Conservation (phyloP, 2,113 vertebrate species). For the Odontophorus gujanensis region DNA sequence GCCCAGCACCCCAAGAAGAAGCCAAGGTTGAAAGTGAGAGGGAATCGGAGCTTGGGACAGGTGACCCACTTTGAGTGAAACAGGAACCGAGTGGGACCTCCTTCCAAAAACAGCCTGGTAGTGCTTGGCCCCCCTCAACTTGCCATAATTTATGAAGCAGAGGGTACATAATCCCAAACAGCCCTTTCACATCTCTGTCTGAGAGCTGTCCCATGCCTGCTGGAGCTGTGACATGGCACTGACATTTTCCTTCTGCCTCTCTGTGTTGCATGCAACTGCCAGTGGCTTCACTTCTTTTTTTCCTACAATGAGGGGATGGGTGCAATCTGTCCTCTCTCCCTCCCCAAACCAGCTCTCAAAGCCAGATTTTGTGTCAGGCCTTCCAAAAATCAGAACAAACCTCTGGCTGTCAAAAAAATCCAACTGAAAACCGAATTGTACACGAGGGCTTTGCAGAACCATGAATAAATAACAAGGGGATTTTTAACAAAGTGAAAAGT, state of each 20-base stretch:
- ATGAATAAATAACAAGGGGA: neutral
- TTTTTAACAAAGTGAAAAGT: neutral
- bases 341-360: neutral
- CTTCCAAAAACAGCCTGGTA: constrained; percentile 15
- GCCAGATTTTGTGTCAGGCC: neutral
- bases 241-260: constrained; percentile 61
- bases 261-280: neutral
- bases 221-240: constrained; percentile 38
- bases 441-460: neutral
- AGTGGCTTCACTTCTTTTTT: neutral
- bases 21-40: constrained; percentile 22
- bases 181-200: constrained; percentile 58
- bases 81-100: constrained; percentile 23
- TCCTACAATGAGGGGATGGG: neutral
- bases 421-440: neutral
- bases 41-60: constrained; percentile 17
- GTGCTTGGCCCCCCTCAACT: neutral
- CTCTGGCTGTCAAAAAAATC: neutral
- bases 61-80: constrained; percentile 60
- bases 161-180: constrained; percentile 53
- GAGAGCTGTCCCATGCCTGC: constrained; percentile 53
- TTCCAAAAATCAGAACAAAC: neutral
- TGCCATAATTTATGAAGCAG: constrained; percentile 51
- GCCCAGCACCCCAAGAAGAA: neutral
- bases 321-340: neutral